Conservation (phyloP, 2,888 invertebrate species). For the Tubulanus polymorphus region DNA sequence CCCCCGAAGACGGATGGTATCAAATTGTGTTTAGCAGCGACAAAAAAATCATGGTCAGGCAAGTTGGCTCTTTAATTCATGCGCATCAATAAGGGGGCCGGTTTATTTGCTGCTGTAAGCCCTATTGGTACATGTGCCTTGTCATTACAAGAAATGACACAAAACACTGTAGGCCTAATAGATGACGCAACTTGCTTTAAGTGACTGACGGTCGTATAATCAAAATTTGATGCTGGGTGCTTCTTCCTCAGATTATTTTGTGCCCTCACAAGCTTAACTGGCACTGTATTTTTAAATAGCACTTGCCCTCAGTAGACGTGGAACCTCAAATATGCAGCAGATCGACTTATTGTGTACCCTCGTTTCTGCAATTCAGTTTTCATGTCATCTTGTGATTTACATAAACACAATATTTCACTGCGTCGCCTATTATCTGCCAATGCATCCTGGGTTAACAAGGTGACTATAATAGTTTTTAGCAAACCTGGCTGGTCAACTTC, state of each 20-base stretch:
- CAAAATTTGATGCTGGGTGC: slow-evolving; percentile 34
- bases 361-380: neutral
- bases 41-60: slow-evolving; percentile 41
- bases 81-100: slow-evolving; percentile 33
- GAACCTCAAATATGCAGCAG: slow-evolving; percentile 11
- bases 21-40: slow-evolving; percentile 40
- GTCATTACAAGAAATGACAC: slow-evolving; percentile 34
- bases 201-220: slow-evolving; percentile 25
- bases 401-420: neutral
- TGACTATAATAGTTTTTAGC: slow-evolving; percentile 5
- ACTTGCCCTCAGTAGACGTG: slow-evolving; percentile 7
- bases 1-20: slow-evolving; percentile 24
- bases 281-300: slow-evolving; percentile 8
- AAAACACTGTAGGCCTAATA: slow-evolving; percentile 24
- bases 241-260: slow-evolving; percentile 18
- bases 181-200: slow-evolving; percentile 30
- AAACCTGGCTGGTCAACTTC: slow-evolving; percentile 11
- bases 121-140: slow-evolving; percentile 48
- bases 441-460: slow-evolving; percentile 4
- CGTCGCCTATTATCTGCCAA: slow-evolving; percentile 11
- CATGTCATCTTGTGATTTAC: slow-evolving; percentile 8
- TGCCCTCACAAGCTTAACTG: slow-evolving; percentile 16
- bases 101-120: slow-evolving; percentile 49
- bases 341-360: slow-evolving; percentile 4
- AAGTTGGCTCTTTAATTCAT: slow-evolving; percentile 20